Evolutionary conservation across 2,888 invertebrate species (phyloP).

Genomic region (Drosophila nr. perissopoda): DNA sequence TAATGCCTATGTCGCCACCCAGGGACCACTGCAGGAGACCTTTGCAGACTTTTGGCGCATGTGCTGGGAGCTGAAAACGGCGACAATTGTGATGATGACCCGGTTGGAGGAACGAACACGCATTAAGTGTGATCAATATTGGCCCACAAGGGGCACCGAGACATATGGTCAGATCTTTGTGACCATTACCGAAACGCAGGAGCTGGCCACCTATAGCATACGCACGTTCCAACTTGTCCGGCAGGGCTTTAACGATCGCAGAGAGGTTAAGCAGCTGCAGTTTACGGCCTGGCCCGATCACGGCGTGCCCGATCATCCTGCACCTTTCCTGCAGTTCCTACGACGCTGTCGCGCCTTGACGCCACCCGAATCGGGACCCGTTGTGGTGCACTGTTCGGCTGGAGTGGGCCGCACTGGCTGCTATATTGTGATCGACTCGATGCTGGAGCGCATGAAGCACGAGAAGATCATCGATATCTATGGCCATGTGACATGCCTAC

Average conservation of each 20-base stretch:
- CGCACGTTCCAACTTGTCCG: conserved; percentile 96
- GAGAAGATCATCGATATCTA: conserved; percentile 99
- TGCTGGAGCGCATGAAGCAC: conserved; percentile 98
- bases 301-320: conserved; percentile 99
- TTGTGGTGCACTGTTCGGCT: conserved; percentile 97
- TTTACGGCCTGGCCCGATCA: conserved; percentile 99
- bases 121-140: conserved; percentile 99
- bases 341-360: conserved; percentile 96
- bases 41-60: conserved; percentile 99
- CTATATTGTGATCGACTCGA: conserved; percentile 99
- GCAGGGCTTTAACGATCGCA: conserved; percentile 92
- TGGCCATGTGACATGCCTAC: conserved; percentile 98
- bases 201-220: conserved; percentile 98
- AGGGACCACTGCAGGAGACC: conserved; percentile 98
- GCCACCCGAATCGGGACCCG: conserved; percentile 96
- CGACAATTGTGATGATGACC: conserved; percentile 99
- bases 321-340: conserved; percentile 98
- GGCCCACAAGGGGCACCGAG: conserved; percentile 97
- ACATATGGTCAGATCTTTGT: conserved; percentile 98
- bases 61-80: conserved; percentile 98
- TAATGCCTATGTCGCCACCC: conserved; percentile 99
- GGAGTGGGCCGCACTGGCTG: conserved; percentile 98
- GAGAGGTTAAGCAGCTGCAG: conserved; percentile 98
- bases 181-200: conserved; percentile 96
- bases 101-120: conserved; percentile 98